Evolutionary conservation across 2,797 vertebrate species (phyloP).

Genomic region (Phrynocephalus vlangalii): DNA sequence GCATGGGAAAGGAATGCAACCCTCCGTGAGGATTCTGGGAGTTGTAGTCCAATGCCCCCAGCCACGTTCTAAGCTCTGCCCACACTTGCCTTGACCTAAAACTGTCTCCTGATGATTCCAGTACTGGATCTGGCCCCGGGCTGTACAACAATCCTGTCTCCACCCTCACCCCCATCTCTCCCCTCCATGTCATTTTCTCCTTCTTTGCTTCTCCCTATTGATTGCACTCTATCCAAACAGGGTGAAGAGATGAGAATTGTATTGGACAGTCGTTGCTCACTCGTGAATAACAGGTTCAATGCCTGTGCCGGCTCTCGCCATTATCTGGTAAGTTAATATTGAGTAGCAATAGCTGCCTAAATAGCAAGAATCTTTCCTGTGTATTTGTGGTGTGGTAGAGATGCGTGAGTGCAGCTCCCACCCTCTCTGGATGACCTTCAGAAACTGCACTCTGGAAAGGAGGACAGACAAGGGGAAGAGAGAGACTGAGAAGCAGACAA

Average conservation of each 20-base stretch:
- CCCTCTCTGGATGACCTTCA: constrained; percentile 71
- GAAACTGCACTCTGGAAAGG: constrained; percentile 58
- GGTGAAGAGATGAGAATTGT: constrained; percentile 79
- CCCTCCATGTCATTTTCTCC: neutral
- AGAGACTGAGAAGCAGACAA: neutral
- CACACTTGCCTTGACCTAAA: constrained; percentile 26
- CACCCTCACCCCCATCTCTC: neutral
- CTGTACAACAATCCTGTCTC: neutral
- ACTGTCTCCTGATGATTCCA: neutral
- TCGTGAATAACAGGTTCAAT: constrained; percentile 85
- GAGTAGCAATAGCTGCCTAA: constrained; percentile 76
- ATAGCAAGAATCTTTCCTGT: constrained; percentile 74
- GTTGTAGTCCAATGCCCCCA: neutral
- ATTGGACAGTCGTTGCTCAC: constrained; percentile 85
- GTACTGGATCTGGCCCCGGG: neutral
- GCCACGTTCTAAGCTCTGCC: neutral
- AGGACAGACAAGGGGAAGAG: neutral
- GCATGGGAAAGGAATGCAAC: too few species aligned
- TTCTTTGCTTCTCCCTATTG: constrained; percentile 74
- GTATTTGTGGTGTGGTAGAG: constrained; percentile 27
- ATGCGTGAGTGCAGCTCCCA: constrained; percentile 55
- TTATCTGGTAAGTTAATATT: constrained; percentile 83
- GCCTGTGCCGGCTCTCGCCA: constrained; percentile 76
- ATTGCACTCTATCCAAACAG: constrained; percentile 76
- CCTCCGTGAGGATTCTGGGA: neutral